Base-by-base conservation (phyloP, 2,888 invertebrate species). In the Smittia aterrima region DNA sequence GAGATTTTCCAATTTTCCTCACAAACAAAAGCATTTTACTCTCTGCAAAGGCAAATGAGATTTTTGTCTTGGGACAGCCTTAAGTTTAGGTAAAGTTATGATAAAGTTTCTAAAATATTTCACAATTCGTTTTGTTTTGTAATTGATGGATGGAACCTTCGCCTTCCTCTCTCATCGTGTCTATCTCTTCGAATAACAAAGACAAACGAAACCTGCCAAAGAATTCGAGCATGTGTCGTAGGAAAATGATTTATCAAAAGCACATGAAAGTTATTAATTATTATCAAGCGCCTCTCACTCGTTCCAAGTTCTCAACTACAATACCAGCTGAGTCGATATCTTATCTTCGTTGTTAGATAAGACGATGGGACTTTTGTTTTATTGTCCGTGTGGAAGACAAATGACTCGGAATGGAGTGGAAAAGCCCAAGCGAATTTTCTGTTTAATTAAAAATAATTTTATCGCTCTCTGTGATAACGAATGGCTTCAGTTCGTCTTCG, bases 191-290 rank as follows among this genome's bases (percentile, higher is more conserved):
- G 16, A 47, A 47, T 32, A 16, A n/a, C 47, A 47, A 47, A 47
- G 47, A 13, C 32, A 9, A 32, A 32, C 32, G n/a, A 32, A 32
- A 32, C 32, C 32, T 32, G 32, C 32, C 32, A 32, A 32, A 47
- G 13, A 47, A 16, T 47, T 47, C 16, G 47, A 47, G 47, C 58
- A 4, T 22, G 24, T 58, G 58, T 22, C 22, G 24, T 20, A 66
- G 16, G 66, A 66, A 16, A 22, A 32, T 27, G 25, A 66, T 66
- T 66, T 53, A 53, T 53, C 54, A 16, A 53, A 38, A 53, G 16
- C 54, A 53, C 25, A 66, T 32, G 27, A 27, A 62, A 66, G 32
- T 66, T 66, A 66, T 66, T 66, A 27, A 66, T 66, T 66, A 66
- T 66, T 32, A 16, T 66, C 66, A 66, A 13, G 25, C 25, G 13